phyloP scores from a whole-genome alignment of 1,140 invertebrate species.

The Apocrypta bakeri region DNA sequence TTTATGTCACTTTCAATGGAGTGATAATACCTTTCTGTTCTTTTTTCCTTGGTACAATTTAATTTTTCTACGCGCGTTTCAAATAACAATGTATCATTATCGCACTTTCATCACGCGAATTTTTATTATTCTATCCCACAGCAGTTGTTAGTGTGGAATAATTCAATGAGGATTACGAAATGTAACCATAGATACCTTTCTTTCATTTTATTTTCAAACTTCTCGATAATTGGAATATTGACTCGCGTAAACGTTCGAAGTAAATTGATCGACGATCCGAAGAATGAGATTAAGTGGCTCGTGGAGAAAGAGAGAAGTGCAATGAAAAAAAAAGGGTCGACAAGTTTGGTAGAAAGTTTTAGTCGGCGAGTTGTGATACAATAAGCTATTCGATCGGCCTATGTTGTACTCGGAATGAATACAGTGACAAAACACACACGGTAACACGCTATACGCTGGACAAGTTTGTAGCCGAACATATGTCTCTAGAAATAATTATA shows the following conservation, averaged over 20 bases:
- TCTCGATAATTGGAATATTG: constrained; percentile 6
- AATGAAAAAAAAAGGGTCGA: not conserved
- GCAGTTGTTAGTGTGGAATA: too few species aligned
- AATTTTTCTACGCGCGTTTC: not conserved
- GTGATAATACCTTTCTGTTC: too few species aligned
- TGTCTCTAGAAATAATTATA: too few species aligned
- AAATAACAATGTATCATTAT: not conserved
- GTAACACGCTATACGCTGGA: too few species aligned
- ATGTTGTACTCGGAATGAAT: not conserved
- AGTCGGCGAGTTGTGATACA: not conserved
- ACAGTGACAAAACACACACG: too few species aligned
- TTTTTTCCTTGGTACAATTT: not conserved
- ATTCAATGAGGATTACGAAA: too few species aligned
- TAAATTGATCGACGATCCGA: not conserved
- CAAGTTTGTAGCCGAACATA: too few species aligned
- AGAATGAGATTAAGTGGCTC: not conserved
- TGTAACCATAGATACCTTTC: too few species aligned
- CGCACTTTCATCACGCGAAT: too few species aligned
- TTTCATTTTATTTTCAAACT: too few species aligned
- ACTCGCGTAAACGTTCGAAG: too few species aligned
- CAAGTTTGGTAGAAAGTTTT: not conserved
- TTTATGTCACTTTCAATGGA: not conserved
- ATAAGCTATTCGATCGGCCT: not conserved
- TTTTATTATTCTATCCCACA: too few species aligned
- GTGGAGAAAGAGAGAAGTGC: not conserved